A percentile compares a stretch with the other conserved stretches of the same genome.
These are phyloP conservation scores for Seriola dumerili DNA, from an alignment of 2,113 vertebrate genomes.

Conservation along the genomic window DNA sequence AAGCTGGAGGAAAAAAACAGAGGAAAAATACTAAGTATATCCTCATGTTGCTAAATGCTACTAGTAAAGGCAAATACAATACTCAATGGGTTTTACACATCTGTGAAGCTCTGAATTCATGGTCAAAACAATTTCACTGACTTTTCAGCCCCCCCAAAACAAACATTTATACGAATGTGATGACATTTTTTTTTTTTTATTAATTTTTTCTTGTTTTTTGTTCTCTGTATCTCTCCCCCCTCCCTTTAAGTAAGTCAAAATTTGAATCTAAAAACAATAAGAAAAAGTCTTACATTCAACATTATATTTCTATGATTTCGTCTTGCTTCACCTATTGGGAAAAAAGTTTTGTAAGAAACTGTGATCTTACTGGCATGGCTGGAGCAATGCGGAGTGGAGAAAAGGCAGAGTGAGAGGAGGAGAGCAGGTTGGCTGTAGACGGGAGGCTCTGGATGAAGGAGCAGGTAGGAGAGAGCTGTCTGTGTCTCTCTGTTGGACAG, in stretches of 20 bases:
- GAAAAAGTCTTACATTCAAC: no score
- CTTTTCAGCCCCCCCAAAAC: not conserved
- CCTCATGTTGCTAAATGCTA: not conserved
- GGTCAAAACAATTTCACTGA: no score
- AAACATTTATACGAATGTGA: no score
- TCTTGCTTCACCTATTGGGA: no score
- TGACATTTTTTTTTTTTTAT: no score
- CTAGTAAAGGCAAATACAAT: not conserved
- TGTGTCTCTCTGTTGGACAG: conserved; percentile 91
- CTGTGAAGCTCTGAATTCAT: no score
- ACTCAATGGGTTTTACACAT: not conserved
- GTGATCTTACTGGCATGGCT: conserved; percentile 74
- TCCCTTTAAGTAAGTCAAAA: no score
- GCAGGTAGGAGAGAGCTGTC: conserved; percentile 90
- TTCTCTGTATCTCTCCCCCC: no score
- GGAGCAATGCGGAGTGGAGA: conserved; percentile 79
- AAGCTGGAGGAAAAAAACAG: conserved; percentile 49
- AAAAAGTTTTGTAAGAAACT: not conserved
- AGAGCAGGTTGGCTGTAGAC: conserved; percentile 82
- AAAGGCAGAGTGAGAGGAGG: conserved; percentile 86
- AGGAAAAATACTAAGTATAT: not conserved
- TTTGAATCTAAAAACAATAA: no score
- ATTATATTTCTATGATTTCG: no score
- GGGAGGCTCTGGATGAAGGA: conserved; percentile 90
- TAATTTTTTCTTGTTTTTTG: no score